Evolutionary conservation across 2,888 invertebrate species (phyloP), one percentile per base, ranked within the genome.

Genomic region (Griposia aprilina): DNA sequence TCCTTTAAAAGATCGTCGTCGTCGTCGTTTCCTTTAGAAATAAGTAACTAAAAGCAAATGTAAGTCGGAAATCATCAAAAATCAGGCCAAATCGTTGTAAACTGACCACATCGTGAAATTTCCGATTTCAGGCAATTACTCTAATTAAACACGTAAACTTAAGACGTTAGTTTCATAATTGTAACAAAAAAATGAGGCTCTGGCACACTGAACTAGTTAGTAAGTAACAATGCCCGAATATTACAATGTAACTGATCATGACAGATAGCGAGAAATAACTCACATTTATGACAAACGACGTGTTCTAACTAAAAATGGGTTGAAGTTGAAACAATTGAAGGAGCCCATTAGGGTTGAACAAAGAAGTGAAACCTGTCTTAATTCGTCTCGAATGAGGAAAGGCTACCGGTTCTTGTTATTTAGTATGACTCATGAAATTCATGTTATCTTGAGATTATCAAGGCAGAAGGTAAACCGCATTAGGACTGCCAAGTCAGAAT

Each of bases 201-300:
- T 81, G 86, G 69, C 88, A 84, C 76, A 86, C 76, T 82, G 77
- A 72, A 78, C 88, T 87, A 89, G 85, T 84, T 87, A 81, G 63
- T 70, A 84, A 83, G 59, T 72, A 85, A 85, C 88, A 87, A 86
- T 82, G 78, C 81, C 79, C 79, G 81, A 87, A 84, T 80, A 83
- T 80, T 81, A 90, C 89, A 89, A 88, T 86, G 76, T 78, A 71
- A 71, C 69, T 74, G 90, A 90, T 90, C 84, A 82, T 83, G 87
- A 86, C 77, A 85, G 88, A 86, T 84, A 80, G 76, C 76, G 10
- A 80, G 76, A 83, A 81, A 83, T 88, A 85, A 82, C 82, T 87
- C 60, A 82, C 59, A 83, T 87, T 82, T 86, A 78, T 86, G 83
- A 85, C 84, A 81, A 80, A 82, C 60, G 82, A 83, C 79, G 78